Base-by-base conservation (phyloP, 2,113 vertebrate genomes). In the Donacobius atricapilla region DNA sequence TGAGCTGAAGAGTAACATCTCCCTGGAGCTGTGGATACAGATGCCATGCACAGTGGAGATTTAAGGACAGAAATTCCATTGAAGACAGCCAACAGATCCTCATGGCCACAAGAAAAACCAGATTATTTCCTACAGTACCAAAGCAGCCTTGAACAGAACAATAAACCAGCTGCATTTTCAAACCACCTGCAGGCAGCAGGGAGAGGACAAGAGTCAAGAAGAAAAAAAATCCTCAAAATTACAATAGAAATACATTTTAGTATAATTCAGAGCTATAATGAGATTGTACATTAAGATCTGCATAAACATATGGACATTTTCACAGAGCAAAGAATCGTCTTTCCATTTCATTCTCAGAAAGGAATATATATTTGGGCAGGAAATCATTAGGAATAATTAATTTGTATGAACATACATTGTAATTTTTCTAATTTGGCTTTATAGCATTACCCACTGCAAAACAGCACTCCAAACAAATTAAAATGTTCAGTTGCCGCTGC, bases 301-400 rank as follows among this genome's bases (percentile, higher is more conserved):
- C 20, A 11, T 35, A 77, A 94, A 72, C 21, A 79, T 11, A 37
- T 8, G 30, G 51, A 50, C 6, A 14, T 64, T 82, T 71, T 68
- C 11, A 5, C 28, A 56, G 16, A 70, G 19, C 23, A 87, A 93
- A 83, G 72, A 81, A 82, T 13, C 27, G 28, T 30, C 25, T 71
- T 93, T 65, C 58, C 35, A 15, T 83, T 93, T 85, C 63, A 70
- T 92, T 95, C 56, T 53, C 27, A n/a, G 19, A 76, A 70, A 86
- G 23, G 54, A 83, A 78, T 39, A 81, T 35, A 30, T 80, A 80
- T 76, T 81, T 58, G 47, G 39, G 47, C 68, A 75, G 54, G 24
- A 94, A 80, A 92, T 81, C n/a, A 90, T 94, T 88, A 90, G 56
- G 35, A 80, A 92, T 54, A 80, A 92, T 70, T 82, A 90, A 94